Evolutionary conservation across 2,888 invertebrate genomes (phyloP), one percentile per base, ranked within the genome.

Genomic region (Malthinus flaveolus): DNA sequence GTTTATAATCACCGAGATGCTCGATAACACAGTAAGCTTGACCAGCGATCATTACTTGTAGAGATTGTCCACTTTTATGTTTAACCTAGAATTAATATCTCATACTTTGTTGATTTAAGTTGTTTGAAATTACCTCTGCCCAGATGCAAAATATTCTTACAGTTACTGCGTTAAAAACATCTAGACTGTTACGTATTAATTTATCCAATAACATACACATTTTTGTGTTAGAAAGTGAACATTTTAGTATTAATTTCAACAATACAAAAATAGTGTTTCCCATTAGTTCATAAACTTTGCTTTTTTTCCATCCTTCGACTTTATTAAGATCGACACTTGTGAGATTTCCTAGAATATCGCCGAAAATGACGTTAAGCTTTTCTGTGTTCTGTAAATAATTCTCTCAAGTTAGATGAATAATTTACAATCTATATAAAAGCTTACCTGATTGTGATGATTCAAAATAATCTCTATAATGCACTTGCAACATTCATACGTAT

Each of bases 111-210:
- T 32, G 5, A n/a, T 39, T 49, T 12, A 3, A 37, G 15, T 12
- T 12, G 13, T 7, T 9, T 15, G 8, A 51, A n/a, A 37, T 67
- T 68, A 77, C 76, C 70, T 78, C 77, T 11, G 74, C 75, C 78
- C 78, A 78, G 44, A 65, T 51, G 63, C 73, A 73, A 60, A 66
- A 78, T 2, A 76, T 71, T 62, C 74, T 65, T 9, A 78, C 39
- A 9, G 78, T 73, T 32, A 78, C 68, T 48, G 66, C 68, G 56
- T 68, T 68, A 47, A 73, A 56, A 33, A 78, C 51, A 7, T 59
- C 60, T 49, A 64, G 66, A 32, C 70, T 65, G 3, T 70, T 62
- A 32, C 60, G 52, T 6, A 75, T 51, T 7, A 76, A 33, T 49
- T 67, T 58, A 36, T 69, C 60, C 15, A 72, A 58, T 39, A 76